Evolutionary conservation across 2,113 vertebrate genomes (phyloP), one percentile per base, ranked within the genome.

Genomic region (Piaya cayana): DNA sequence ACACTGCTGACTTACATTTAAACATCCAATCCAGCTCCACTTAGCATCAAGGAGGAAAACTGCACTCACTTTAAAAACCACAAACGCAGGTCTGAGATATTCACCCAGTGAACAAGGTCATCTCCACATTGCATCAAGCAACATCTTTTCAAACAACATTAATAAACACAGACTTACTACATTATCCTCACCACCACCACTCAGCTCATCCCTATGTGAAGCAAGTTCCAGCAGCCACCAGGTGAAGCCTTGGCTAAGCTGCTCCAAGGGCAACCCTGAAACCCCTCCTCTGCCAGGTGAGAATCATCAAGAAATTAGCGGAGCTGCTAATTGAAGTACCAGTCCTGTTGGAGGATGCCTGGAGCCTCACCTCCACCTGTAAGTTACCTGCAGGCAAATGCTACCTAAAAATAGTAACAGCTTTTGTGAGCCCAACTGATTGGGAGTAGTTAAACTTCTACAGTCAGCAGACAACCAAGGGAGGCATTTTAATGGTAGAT

Each of bases 401-500:
- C 30, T n/a, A 6, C 0, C 0, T 25, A 62, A 91, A 72, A 12
- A 21, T 49, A 87, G 63, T 18, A 87, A 71, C 53, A 69, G 83
- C 39, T 87, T 92, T 53, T 94, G 29, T 79, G 78, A 93, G 67
- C 62, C 86, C 67, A 62, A 76, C 45, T 9, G 5, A 93, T 71
- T 39, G 91, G 39, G 39, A 87, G 84, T 84, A 74, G 81, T 96
- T 95, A 87, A 96, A 97, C 74, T 94, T 82, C 74, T 88, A 75
- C 79, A 90, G 92, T 92, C 92, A 92, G 93, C 93, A 92, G 91
- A 75, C 84, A 82, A 96, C 77, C 81, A 82, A 91, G 74, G 82
- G 78, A 96, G 91, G 78, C 86, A 95, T 87, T 97, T 91, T 92
- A 95, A 95, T 85, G 86, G 91, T 89, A 87, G 86, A 95, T 92